Percentiles rank a stretch among this genome's conserved stretches.
phyloP scores from a whole-genome alignment of 2,888 invertebrate genomes.

The Mongoloraphidia duomilia region DNA sequence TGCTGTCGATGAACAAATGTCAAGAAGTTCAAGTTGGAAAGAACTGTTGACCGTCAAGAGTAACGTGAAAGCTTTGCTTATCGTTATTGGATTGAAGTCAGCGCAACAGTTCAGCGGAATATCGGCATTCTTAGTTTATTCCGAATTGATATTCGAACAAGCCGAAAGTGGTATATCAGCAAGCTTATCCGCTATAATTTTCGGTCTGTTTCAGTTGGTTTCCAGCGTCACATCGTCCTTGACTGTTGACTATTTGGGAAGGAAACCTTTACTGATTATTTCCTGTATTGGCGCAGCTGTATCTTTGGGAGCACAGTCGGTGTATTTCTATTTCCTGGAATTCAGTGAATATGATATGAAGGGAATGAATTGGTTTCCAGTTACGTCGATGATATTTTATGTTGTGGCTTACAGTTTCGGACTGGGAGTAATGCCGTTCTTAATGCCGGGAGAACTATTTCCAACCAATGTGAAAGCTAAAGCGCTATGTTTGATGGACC shows the following conservation, averaged over 20 bases:
- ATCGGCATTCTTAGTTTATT: slow-evolving; percentile 26
- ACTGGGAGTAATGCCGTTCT: slow-evolving; percentile 26
- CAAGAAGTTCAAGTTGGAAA: slow-evolving; percentile 33
- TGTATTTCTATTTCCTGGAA: slow-evolving; percentile 21
- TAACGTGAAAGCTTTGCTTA: slow-evolving; percentile 45
- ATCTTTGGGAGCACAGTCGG: slow-evolving; percentile 18
- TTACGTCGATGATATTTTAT: slow-evolving; percentile 4
- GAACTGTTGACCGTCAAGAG: slow-evolving; percentile 39
- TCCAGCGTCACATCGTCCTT: slow-evolving; percentile 16
- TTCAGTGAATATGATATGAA: slow-evolving; percentile 19
- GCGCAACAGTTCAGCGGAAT: slow-evolving; percentile 26
- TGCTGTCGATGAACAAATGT: slow-evolving; percentile 30
- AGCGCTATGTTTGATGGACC: slow-evolving; percentile 27
- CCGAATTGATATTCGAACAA: slow-evolving; percentile 25
- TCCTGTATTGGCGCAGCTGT: slow-evolving; percentile 24
- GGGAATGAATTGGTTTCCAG: slow-evolving; percentile 15
- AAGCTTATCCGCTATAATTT: slow-evolving; percentile 22
- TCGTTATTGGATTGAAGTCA: slow-evolving; percentile 28
- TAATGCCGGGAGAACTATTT: slow-evolving; percentile 31
- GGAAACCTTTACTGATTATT: slow-evolving; percentile 23
- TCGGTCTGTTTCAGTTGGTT: slow-evolving; percentile 23
- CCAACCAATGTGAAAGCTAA: slow-evolving; percentile 29
- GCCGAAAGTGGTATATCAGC: slow-evolving; percentile 21
- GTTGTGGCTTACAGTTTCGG: slow-evolving; percentile 18
- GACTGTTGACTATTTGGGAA: slow-evolving; percentile 24